These are phyloP conservation scores for Montipora foliosa DNA, from an alignment of 64 coral and sea anemone species.

Conservation along the genomic window DNA sequence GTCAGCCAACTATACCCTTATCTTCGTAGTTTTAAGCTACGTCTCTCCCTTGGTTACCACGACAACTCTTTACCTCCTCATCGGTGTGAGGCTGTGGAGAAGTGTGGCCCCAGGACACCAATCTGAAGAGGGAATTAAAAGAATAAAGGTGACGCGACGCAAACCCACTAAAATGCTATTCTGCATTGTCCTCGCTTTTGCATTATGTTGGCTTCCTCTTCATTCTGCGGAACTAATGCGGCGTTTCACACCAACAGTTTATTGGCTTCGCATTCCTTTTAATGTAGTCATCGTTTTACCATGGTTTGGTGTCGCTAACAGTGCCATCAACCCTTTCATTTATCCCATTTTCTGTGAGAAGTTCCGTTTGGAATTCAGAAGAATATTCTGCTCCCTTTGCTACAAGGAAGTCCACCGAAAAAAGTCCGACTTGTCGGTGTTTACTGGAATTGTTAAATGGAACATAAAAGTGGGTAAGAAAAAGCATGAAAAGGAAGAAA, in stretches of 20 bases:
- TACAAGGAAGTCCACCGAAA: not conserved
- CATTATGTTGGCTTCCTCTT: conserved; percentile 74
- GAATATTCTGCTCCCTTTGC: conserved; percentile 22
- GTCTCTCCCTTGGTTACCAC: conserved; percentile 44
- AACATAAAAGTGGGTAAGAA: not conserved
- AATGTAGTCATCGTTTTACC: conserved; percentile 39
- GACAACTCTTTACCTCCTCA: conserved; percentile 20
- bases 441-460: not conserved
- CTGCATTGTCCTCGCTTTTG: conserved; percentile 47
- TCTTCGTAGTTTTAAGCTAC: conserved; percentile 36
- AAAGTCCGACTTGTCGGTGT: not conserved
- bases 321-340: conserved; percentile 64
- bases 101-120: conserved; percentile 50
- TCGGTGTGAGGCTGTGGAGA: conserved; percentile 46
- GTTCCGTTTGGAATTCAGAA: conserved; percentile 56
- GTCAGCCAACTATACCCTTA: conserved; percentile 20
- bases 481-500: not conserved
- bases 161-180: conserved; percentile 80
- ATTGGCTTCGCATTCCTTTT: conserved; percentile 31
- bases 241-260: not conserved
- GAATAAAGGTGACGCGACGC: conserved; percentile 33
- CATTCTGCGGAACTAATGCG: conserved; percentile 45
- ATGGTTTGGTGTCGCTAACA: conserved; percentile 69
- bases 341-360: conserved; percentile 59
- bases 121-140: not conserved